Conservation (phyloP, 2,888 invertebrate species). For the Mesorhabditis spiculigera region DNA sequence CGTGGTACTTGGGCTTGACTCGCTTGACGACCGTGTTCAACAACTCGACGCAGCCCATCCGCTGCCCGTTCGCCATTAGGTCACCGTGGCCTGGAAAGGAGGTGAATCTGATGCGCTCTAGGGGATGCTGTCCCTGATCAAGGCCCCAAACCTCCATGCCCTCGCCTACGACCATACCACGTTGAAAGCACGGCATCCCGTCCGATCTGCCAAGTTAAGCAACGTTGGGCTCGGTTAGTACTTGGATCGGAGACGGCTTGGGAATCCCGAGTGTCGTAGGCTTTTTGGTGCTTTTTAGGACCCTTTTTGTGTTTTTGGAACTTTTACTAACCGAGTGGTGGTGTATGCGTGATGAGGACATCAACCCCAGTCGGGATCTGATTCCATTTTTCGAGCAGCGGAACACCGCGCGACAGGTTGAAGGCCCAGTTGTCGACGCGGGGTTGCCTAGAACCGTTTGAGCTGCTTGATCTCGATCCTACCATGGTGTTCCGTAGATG, state of each 20-base stretch:
- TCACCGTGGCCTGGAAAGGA: conserved; percentile 69
- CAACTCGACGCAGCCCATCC: conserved; percentile 79
- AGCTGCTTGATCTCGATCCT: background rate
- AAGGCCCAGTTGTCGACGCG: conserved; percentile 72
- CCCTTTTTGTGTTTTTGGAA: background rate
- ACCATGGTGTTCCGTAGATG: conserved; percentile 79
- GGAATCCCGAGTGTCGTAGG: no score
- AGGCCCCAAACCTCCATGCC: background rate
- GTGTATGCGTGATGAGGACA: conserved; percentile 78
- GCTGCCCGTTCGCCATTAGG: conserved; percentile 70
- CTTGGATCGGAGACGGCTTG: no score
- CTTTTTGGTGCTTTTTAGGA: background rate
- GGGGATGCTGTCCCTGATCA: background rate
- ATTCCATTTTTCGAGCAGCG: conserved; percentile 76
- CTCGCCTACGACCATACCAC: no score
- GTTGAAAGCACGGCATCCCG: no score
- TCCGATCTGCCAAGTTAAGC: no score
- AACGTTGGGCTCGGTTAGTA: no score
- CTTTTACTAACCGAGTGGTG: conserved; percentile 68
- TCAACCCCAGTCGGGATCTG: conserved; percentile 74
- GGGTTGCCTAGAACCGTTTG: conserved; percentile 35
- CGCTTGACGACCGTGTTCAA: conserved; percentile 73
- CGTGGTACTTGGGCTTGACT: conserved; percentile 77
- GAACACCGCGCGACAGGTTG: conserved; percentile 72
- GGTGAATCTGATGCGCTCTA: no score